Conservation (phyloP, 2,113 vertebrate genomes). For the Prochilodus magdalenae region DNA sequence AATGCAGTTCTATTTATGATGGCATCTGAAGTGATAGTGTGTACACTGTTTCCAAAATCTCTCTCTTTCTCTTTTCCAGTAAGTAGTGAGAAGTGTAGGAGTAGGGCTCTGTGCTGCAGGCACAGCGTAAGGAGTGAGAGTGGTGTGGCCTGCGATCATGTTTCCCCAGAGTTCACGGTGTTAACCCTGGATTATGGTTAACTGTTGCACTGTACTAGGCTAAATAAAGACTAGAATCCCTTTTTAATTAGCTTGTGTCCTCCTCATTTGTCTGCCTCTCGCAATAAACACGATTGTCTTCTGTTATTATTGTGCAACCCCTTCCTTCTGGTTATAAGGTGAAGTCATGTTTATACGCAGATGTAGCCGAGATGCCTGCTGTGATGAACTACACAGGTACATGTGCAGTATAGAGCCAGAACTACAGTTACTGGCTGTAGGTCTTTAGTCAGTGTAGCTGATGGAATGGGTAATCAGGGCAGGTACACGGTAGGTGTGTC, state of each 20-base stretch:
- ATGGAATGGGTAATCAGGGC: background rate
- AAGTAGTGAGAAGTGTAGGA: constrained; percentile 36
- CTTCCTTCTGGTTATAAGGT: background rate
- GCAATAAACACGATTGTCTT: constrained; percentile 57
- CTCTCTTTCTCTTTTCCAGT: background rate
- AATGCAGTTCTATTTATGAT: constrained; percentile 62
- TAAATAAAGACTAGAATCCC: constrained; percentile 82
- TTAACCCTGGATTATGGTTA: constrained; percentile 73
- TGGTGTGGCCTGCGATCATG: constrained; percentile 47
- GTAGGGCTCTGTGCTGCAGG: constrained; percentile 27
- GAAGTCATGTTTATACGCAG: background rate
- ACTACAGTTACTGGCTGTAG: background rate
- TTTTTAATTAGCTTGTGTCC: constrained; percentile 73
- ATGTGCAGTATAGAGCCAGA: background rate
- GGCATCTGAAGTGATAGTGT: constrained; percentile 47
- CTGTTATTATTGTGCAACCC: constrained; percentile 43
- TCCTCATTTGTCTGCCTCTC: constrained; percentile 54
- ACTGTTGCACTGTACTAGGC: constrained; percentile 69
- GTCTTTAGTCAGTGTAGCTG: background rate
- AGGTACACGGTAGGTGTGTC: background rate
- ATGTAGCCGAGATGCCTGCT: background rate
- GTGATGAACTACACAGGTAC: no score
- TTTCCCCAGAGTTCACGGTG: constrained; percentile 53
- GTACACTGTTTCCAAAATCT: constrained; percentile 41
- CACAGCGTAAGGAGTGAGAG: background rate